Conservation (phyloP, 2,888 invertebrate genomes). For the Hesperia comma region DNA sequence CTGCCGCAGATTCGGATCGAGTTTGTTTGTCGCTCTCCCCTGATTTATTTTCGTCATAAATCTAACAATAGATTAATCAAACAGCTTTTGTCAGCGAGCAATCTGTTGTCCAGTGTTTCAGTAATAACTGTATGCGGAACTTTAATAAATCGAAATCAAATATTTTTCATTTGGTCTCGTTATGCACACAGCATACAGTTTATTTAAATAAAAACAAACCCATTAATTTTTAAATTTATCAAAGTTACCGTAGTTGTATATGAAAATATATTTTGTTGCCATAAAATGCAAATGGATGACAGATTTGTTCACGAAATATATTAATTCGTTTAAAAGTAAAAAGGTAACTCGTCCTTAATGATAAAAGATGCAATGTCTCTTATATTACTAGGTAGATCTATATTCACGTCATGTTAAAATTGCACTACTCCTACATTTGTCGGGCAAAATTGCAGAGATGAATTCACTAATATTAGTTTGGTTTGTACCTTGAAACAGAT, state of each 20-base stretch:
- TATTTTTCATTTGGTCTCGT: slow-evolving; percentile 24
- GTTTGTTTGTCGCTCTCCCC: slow-evolving; percentile 48
- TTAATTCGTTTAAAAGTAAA: too few species aligned
- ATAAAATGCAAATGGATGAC: too few species aligned
- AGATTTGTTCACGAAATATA: too few species aligned
- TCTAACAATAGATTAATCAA: slow-evolving; percentile 77
- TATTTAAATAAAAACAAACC: slow-evolving; percentile 4
- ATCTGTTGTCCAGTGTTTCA: slow-evolving; percentile 58
- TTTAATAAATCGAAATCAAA: slow-evolving; percentile 27
- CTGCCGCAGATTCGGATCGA: slow-evolving; percentile 33
- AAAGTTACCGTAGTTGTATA: not conserved
- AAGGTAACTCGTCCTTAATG: too few species aligned
- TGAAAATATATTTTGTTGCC: not conserved
- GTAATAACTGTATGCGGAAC: slow-evolving; percentile 35
- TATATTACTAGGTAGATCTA: too few species aligned
- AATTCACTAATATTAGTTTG: too few species aligned
- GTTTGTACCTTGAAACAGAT: too few species aligned
- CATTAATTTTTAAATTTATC: slow-evolving; percentile 1
- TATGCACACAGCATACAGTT: slow-evolving; percentile 6
- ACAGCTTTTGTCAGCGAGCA: slow-evolving; percentile 67
- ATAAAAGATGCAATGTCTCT: too few species aligned
- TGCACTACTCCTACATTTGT: too few species aligned
- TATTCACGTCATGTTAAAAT: too few species aligned
- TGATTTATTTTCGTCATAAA: slow-evolving; percentile 79
- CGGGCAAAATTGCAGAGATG: too few species aligned